phyloP scores from a whole-genome alignment of 2,888 invertebrate species.

The Taenaris catops region DNA sequence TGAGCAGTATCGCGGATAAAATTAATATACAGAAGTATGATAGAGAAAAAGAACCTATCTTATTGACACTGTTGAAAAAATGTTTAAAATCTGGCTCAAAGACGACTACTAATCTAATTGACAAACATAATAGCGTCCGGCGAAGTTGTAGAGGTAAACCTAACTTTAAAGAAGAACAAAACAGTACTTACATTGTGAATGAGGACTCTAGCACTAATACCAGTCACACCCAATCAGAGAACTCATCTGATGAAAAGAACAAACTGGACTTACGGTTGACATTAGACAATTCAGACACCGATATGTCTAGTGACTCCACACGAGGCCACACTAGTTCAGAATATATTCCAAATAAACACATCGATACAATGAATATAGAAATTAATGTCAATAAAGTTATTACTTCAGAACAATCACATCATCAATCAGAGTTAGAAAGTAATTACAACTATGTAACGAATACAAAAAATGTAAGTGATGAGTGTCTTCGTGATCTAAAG shows the following conservation, averaged over 20 bases:
- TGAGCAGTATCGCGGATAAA: constrained; percentile 51
- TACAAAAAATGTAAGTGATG: constrained; percentile 23
- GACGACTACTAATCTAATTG: constrained; percentile 35
- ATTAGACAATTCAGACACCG: constrained; percentile 67
- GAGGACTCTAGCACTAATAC: constrained; percentile 59
- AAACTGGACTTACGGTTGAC: constrained; percentile 58
- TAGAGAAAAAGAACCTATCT: constrained; percentile 49
- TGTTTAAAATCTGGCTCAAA: constrained; percentile 37
- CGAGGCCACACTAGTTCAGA: constrained; percentile 64
- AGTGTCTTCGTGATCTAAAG: constrained; percentile 36
- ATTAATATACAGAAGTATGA: constrained; percentile 43
- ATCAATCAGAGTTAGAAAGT: constrained; percentile 19
- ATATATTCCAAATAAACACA: constrained; percentile 62
- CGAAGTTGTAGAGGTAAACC: constrained; percentile 27
- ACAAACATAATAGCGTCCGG: constrained; percentile 27
- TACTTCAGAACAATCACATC: constrained; percentile 25
- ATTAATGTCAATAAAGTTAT: constrained; percentile 23
- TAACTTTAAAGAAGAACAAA: constrained; percentile 52
- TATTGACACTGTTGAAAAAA: constrained; percentile 53
- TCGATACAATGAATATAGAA: constrained; percentile 29
- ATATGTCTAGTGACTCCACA: constrained; percentile 66
- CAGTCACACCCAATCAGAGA: constrained; percentile 64
- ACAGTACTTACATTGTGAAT: constrained; percentile 67
- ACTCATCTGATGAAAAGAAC: constrained; percentile 68
- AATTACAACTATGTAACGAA: constrained; percentile 17